These are phyloP conservation scores for Etheostoma perlongum DNA, from an alignment of 2,797 vertebrate species.

Conservation along the genomic window DNA sequence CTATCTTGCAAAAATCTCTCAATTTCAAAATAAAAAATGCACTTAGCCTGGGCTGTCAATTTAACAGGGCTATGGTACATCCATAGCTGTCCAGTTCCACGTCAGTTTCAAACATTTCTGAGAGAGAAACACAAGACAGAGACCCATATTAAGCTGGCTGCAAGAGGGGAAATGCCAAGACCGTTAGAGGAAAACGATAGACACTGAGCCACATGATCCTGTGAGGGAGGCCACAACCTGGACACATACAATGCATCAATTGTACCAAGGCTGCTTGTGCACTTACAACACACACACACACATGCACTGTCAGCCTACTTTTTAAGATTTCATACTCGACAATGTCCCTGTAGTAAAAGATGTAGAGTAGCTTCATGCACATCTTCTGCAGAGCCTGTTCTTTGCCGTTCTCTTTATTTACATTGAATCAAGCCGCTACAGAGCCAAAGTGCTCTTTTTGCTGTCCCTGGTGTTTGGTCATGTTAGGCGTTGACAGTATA, in stretches of 20 bases:
- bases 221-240: constrained; percentile 65
- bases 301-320: constrained; percentile 8
- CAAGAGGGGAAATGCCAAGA: constrained; percentile 46
- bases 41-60: neutral
- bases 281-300: constrained; percentile 40
- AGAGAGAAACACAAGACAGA: constrained; percentile 30
- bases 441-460: constrained; percentile 5
- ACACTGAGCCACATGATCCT: constrained; percentile 68
- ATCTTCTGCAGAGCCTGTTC: constrained; percentile 1
- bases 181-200: constrained; percentile 65
- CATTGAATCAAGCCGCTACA: neutral
- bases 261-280: constrained; percentile 49
- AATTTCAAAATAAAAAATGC: neutral
- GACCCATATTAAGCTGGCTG: constrained; percentile 37
- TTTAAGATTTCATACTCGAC: constrained; percentile 12
- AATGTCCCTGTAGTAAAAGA: neutral
- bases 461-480: constrained; percentile 26
- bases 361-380: neutral
- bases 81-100: neutral
- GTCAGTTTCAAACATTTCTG: constrained; percentile 34
- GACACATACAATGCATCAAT: constrained; percentile 71
- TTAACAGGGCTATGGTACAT: neutral
- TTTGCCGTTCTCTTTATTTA: neutral
- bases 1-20: neutral
- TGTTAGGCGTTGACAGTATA: constrained; percentile 28